Conservation (phyloP, 2,888 invertebrate species). For the Yponomeuta cagnagella region DNA sequence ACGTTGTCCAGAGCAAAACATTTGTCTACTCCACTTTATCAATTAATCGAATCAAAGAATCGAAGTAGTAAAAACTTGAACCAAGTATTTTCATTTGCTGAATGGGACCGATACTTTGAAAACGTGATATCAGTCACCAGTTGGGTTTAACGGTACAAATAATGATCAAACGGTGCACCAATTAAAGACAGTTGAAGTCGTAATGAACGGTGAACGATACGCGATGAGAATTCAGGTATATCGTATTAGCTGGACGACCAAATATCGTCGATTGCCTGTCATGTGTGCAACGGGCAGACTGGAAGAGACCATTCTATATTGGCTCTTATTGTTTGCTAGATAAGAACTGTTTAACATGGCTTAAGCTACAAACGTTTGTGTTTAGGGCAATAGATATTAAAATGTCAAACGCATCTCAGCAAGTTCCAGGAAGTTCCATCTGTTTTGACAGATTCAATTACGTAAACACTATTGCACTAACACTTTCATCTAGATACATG, state of each 20-base stretch:
- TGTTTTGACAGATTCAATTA: background rate
- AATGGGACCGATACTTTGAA: background rate
- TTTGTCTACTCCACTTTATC: too few relatives aligned
- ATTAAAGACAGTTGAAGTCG: background rate
- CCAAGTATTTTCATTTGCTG: background rate
- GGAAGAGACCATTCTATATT: too few relatives aligned
- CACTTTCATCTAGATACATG: background rate
- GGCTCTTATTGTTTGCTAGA: background rate
- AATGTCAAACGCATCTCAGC: background rate
- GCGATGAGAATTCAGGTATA: background rate
- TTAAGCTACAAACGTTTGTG: too few relatives aligned
- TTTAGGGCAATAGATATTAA: background rate
- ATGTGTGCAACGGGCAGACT: too few relatives aligned
- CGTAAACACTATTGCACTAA: background rate
- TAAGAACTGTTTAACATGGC: background rate
- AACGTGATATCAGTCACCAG: background rate
- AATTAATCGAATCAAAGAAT: too few relatives aligned
- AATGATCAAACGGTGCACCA: constrained; percentile 1
- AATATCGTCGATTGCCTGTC: background rate
- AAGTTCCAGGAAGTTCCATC: background rate
- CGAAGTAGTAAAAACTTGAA: too few relatives aligned
- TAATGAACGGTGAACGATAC: background rate
- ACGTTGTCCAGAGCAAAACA: too few relatives aligned
- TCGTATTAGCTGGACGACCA: background rate
- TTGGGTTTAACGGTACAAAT: background rate